These are phyloP conservation scores for Picathartes gymnocephalus DNA, from an alignment of 2,113 vertebrate genomes.

Conservation along the genomic window DNA sequence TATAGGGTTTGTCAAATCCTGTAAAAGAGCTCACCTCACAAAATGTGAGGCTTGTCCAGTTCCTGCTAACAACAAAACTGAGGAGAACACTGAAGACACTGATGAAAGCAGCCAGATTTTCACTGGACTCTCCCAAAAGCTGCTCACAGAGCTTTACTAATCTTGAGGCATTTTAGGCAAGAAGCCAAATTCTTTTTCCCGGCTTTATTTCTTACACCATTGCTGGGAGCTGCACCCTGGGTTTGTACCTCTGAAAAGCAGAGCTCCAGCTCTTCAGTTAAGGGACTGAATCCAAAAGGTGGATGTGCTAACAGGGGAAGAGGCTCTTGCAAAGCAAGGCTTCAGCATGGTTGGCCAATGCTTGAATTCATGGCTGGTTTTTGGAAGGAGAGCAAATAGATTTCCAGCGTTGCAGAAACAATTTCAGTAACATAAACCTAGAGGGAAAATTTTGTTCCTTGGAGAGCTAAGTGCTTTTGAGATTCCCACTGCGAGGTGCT, in stretches of 20 bases:
- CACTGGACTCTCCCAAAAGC: neutral
- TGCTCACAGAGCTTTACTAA: neutral
- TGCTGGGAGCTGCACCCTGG: neutral
- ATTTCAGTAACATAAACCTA: neutral
- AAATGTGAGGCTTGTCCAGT: neutral
- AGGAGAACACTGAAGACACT: neutral
- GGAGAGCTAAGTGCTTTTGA: neutral
- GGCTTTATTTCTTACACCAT: neutral
- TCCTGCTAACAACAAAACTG: neutral
- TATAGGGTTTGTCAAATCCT: neutral
- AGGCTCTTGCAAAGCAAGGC: neutral
- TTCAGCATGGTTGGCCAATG: neutral
- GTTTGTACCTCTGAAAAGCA: neutral
- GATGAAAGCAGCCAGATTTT: neutral
- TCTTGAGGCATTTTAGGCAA: neutral
- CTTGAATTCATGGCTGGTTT: neutral
- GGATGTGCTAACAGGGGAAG: neutral
- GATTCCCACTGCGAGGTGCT: neutral
- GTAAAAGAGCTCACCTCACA: neutral
- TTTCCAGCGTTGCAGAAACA: neutral
- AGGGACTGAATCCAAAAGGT: neutral
- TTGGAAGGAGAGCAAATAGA: neutral
- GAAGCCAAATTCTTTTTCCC: neutral
- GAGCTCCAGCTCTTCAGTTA: neutral
- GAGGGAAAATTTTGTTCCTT: neutral